phyloP scores from a whole-genome alignment of 2,797 vertebrate genomes.

The Buceros bicornis region DNA sequence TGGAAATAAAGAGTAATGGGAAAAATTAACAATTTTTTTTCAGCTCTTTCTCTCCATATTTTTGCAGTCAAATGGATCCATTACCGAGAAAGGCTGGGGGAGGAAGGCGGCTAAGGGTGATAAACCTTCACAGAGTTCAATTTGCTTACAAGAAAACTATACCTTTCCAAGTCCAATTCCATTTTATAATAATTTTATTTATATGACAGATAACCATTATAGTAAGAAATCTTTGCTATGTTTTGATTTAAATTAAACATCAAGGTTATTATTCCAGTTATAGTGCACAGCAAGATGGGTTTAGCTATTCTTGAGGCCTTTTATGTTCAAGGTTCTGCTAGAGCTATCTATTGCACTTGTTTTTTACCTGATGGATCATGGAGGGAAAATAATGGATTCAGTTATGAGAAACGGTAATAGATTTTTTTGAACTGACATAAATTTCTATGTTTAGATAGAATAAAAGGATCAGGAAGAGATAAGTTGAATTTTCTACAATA shows the following conservation, averaged over 20 bases:
- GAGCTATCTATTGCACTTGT: slow-evolving; percentile 72
- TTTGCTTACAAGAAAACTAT: slow-evolving; percentile 8
- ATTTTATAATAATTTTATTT: slow-evolving; percentile 63
- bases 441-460: slow-evolving; percentile 74
- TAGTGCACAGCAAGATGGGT: slow-evolving; percentile 35
- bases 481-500: slow-evolving; percentile 75
- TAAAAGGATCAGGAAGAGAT: slow-evolving; percentile 75
- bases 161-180: slow-evolving; percentile 22
- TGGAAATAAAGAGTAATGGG: neutral
- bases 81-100: neutral
- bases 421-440: slow-evolving; percentile 77
- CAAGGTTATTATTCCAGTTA: slow-evolving; percentile 66
- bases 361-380: slow-evolving; percentile 76
- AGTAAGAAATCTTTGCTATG: slow-evolving; percentile 38
- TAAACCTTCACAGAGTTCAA: slow-evolving; percentile 14
- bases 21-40: neutral
- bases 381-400: slow-evolving; percentile 76
- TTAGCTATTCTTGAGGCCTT: slow-evolving; percentile 71
- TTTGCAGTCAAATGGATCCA: neutral
- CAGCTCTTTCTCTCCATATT: neutral
- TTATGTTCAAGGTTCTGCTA: slow-evolving; percentile 75
- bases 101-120: neutral
- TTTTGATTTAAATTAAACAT: slow-evolving; percentile 73
- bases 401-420: slow-evolving; percentile 78
- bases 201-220: slow-evolving; percentile 56